Conservation (phyloP, 2,797 vertebrate species). For the Phylloscopus collybita region DNA sequence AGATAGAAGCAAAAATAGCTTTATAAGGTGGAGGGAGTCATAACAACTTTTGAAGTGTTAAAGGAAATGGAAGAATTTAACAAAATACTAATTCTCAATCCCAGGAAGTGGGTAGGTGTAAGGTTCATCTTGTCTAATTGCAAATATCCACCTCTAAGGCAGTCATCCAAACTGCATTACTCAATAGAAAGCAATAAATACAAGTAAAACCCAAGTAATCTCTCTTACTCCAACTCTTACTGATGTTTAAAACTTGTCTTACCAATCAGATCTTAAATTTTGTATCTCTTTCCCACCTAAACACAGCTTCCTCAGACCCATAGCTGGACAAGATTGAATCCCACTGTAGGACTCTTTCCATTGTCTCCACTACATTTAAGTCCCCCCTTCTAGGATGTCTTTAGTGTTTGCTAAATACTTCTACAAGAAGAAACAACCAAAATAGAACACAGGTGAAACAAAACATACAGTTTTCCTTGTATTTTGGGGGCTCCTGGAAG, state of each 20-base stretch:
- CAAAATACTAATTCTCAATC: not conserved
- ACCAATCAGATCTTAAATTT: not conserved
- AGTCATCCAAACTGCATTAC: not conserved
- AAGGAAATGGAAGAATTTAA: not conserved
- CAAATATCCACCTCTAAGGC: not conserved
- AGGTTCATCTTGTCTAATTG: not conserved
- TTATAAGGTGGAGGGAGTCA: not conserved
- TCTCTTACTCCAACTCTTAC: not conserved
- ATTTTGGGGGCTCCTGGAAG: conserved; percentile 73
- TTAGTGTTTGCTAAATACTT: not conserved
- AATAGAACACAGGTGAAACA: not conserved
- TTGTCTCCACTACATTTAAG: not conserved
- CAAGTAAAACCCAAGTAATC: not conserved
- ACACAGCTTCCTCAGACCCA: not conserved
- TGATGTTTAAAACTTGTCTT: not conserved
- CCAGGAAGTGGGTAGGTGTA: not conserved
- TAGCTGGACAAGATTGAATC: not conserved
- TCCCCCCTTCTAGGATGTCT: not conserved
- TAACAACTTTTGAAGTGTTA: not conserved
- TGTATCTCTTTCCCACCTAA: not conserved
- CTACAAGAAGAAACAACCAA: not conserved
- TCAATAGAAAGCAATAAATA: not conserved
- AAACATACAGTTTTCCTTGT: conserved; percentile 74
- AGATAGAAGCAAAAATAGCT: not conserved
- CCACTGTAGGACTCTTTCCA: not conserved